Evolutionary conservation across 2,888 invertebrate species (phyloP).

Genomic region (Eristalis pertinax): DNA sequence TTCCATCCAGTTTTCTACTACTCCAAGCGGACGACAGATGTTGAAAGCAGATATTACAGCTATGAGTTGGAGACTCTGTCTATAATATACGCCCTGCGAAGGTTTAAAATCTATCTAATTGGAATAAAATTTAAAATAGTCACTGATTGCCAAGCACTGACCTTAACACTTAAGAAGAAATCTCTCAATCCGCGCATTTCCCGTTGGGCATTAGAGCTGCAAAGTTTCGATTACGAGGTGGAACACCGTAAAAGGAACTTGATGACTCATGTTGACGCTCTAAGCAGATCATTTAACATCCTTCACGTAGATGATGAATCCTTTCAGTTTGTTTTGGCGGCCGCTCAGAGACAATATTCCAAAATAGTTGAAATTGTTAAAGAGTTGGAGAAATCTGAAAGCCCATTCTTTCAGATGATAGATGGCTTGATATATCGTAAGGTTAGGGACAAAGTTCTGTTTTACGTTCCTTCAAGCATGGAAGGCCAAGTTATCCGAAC

Average conservation of each 20-base stretch:
- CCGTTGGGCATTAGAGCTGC: conserved; percentile 67
- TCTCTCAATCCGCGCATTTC: conserved; percentile 70
- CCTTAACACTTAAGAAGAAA: conserved; percentile 27
- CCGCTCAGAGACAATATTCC: background rate
- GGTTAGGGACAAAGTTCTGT: background rate
- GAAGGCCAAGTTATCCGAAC: conserved; percentile 4
- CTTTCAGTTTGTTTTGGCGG: background rate
- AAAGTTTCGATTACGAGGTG: conserved; percentile 69
- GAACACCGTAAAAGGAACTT: conserved; percentile 64
- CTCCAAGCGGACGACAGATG: background rate
- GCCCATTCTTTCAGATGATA: background rate
- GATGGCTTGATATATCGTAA: conserved; percentile 8
- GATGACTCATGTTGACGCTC: conserved; percentile 76
- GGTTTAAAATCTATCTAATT: too few species aligned
- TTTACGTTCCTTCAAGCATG: conserved; percentile 4
- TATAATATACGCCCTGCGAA: too few species aligned
- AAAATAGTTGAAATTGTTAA: too few species aligned
- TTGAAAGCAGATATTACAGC: too few species aligned
- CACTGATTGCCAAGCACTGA: too few species aligned
- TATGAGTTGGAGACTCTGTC: too few species aligned
- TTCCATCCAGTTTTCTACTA: conserved; percentile 70
- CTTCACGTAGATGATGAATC: background rate
- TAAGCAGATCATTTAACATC: conserved; percentile 69
- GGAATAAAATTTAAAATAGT: too few species aligned
- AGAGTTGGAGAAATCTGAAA: background rate